These are phyloP conservation scores for Herpetotheres cachinnans DNA, from an alignment of 2,113 vertebrate species.

Conservation along the genomic window DNA sequence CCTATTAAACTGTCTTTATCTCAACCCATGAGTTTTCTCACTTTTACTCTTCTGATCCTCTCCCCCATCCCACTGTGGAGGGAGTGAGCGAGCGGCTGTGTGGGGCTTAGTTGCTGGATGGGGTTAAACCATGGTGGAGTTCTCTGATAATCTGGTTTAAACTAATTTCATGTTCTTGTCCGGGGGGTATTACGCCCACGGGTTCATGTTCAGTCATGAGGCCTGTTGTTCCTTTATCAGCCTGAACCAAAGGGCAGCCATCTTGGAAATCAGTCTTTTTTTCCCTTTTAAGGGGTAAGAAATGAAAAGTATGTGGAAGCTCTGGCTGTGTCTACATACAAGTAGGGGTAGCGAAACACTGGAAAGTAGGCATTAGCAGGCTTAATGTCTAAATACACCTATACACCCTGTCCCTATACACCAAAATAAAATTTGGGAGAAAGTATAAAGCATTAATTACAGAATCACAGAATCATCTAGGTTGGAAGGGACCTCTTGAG, in stretches of 20 bases:
- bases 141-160: not conserved
- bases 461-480: not conserved
- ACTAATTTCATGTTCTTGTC: fast-evolving
- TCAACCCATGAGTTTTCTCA: too few relatives aligned
- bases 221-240: not conserved
- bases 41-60: too few relatives aligned
- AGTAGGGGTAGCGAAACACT: not conserved
- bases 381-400: not conserved
- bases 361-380: not conserved
- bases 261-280: not conserved
- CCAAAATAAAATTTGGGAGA: not conserved
- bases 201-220: fast-evolving
- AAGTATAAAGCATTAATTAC: not conserved
- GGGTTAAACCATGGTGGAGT: fast-evolving
- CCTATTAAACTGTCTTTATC: too few relatives aligned
- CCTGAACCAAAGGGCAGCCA: not conserved
- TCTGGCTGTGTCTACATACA: not conserved
- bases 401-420: not conserved
- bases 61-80: too few relatives aligned
- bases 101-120: too few relatives aligned
- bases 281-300: not conserved
- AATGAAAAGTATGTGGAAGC: not conserved
- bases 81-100: too few relatives aligned
- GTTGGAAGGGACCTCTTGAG: not conserved
- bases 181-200: not conserved